These are phyloP conservation scores for Lytechinus pictus DNA, from an alignment of 35 echinoderm and acorn worm species.

Conservation along the genomic window DNA sequence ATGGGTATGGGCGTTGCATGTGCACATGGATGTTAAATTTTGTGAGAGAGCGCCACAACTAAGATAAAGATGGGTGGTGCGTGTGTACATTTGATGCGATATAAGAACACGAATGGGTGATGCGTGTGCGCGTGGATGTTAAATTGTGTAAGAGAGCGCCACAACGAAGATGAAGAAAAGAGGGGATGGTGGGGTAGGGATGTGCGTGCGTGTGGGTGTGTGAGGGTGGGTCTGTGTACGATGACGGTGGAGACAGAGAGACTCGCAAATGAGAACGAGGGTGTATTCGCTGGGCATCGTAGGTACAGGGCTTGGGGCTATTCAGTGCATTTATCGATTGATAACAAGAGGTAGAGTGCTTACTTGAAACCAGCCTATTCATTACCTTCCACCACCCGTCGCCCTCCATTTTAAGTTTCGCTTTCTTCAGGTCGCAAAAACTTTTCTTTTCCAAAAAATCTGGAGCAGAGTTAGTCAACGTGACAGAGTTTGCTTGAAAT, in stretches of 20 bases:
- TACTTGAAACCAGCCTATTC: not conserved
- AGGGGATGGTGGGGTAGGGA: too few species aligned
- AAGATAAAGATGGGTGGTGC: too few species aligned
- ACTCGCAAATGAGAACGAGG: not conserved
- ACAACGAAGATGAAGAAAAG: too few species aligned
- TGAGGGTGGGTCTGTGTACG: too few species aligned
- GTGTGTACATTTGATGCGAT: too few species aligned
- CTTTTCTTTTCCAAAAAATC: not conserved
- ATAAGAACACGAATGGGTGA: too few species aligned
- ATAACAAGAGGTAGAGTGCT: not conserved
- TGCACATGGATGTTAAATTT: too few species aligned
- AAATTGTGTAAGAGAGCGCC: too few species aligned
- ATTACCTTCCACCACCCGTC: slow-evolving; percentile 27
- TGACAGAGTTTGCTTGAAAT: not conserved
- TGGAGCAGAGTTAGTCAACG: not conserved
- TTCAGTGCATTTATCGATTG: slow-evolving; percentile 43
- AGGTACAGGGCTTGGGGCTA: not conserved
- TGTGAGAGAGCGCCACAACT: too few species aligned
- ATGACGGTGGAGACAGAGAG: not conserved
- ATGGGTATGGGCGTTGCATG: too few species aligned
- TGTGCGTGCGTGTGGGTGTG: too few species aligned
- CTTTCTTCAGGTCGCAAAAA: not conserved
- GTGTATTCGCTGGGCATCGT: not conserved
- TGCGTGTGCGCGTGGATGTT: too few species aligned
- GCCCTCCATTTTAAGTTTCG: not conserved